These are phyloP conservation scores for Rhabdomys pumilio DNA, from an alignment of 2,797 vertebrate species.

Conservation along the genomic window DNA sequence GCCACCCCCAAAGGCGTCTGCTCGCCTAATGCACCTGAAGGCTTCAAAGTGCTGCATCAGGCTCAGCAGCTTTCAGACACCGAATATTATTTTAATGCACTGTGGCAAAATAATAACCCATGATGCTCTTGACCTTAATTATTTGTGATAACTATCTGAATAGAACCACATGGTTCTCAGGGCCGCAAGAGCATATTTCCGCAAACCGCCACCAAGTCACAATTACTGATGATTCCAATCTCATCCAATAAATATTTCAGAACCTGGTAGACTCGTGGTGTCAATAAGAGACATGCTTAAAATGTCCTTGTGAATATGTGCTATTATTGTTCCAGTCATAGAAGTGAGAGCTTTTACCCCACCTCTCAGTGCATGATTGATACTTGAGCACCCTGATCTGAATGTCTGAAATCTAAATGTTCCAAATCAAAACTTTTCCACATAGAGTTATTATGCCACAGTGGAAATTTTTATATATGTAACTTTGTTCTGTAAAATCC, in stretches of 20 bases:
- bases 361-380: conserved; percentile 41
- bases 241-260: conserved; percentile 86
- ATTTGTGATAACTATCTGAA: conserved; percentile 83
- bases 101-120: conserved; percentile 72
- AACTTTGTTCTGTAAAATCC: not conserved
- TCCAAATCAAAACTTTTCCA: not conserved
- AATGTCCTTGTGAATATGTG: conserved; percentile 61
- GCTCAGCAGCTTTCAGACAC: conserved; percentile 77
- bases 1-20: not conserved
- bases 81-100: conserved; percentile 80
- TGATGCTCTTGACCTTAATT: conserved; percentile 82
- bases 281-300: conserved; percentile 78
- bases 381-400: not conserved
- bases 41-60: conserved; percentile 65
- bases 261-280: conserved; percentile 64
- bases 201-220: conserved; percentile 85
- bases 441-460: not conserved
- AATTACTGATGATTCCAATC: conserved; percentile 82
- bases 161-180: conserved; percentile 78
- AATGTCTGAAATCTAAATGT: not conserved
- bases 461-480: not conserved
- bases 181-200: conserved; percentile 76
- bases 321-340: conserved; percentile 73
- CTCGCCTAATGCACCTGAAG: conserved; percentile 68
- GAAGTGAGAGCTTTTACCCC: conserved; percentile 71